A percentile compares a stretch with the other conserved stretches of the same genome.
phyloP scores from a whole-genome alignment of 2,113 vertebrate genomes.

The Gopherus flavomarginatus region DNA sequence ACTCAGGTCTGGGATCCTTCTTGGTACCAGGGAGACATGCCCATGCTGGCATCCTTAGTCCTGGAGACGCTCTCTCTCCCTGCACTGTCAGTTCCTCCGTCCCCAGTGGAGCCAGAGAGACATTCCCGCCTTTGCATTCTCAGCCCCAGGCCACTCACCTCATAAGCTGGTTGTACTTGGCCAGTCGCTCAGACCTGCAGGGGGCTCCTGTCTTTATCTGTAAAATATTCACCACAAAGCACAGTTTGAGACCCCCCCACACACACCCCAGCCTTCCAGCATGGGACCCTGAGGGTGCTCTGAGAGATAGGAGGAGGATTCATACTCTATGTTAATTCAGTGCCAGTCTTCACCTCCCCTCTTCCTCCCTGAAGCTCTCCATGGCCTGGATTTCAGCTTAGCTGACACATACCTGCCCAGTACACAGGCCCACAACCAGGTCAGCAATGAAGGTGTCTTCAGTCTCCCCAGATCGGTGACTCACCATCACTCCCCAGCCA shows the following conservation, averaged over 20 bases:
- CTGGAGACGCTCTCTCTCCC: background rate
- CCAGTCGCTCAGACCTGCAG: constrained; percentile 93
- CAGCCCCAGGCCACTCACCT: constrained; percentile 78
- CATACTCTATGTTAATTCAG: background rate
- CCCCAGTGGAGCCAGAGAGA: background rate
- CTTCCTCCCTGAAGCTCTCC: background rate
- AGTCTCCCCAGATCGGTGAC: constrained; percentile 93
- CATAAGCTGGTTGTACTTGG: constrained; percentile 97
- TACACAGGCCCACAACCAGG: constrained; percentile 94
- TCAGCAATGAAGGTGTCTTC: constrained; percentile 96
- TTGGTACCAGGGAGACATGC: background rate
- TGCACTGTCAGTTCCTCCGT: background rate
- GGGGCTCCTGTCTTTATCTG: constrained; percentile 96
- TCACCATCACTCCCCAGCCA: constrained; percentile 96
- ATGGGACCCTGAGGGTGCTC: background rate
- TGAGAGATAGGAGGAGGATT: background rate
- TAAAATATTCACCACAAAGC: constrained; percentile 64
- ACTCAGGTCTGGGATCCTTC: background rate
- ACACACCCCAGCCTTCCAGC: background rate
- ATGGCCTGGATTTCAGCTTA: background rate
- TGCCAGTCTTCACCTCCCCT: rapidly evolving
- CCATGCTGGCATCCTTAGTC: background rate
- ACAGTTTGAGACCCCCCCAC: background rate
- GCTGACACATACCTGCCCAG: constrained; percentile 86
- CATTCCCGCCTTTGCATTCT: rapidly evolving